phyloP scores from a whole-genome alignment of 1,140 invertebrate genomes.

The Heliconius nattereri region DNA sequence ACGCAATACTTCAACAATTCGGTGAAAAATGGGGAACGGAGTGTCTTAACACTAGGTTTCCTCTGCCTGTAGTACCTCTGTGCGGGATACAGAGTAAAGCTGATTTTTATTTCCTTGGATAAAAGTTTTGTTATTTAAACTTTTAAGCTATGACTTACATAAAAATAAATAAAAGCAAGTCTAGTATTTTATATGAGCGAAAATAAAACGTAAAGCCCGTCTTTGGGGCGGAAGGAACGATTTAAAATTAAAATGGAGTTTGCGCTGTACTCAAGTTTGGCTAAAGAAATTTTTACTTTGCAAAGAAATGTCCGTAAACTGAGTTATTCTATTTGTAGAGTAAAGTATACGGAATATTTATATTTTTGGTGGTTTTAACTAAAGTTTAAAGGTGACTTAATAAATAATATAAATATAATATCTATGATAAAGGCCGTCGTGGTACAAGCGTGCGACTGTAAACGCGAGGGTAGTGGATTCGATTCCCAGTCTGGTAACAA shows the following conservation, averaged over 20 bases:
- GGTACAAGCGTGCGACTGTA: background rate
- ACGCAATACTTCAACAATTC: too few species aligned
- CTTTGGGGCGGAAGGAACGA: slow-evolving; percentile 33
- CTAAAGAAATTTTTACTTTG: slow-evolving; percentile 34
- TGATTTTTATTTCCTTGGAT: background rate
- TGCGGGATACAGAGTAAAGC: too few species aligned
- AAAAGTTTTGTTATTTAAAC: slow-evolving; percentile 5
- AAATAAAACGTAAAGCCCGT: slow-evolving; percentile 34
- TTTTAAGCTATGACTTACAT: background rate
- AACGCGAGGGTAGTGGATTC: background rate
- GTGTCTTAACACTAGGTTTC: too few species aligned
- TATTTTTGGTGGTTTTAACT: background rate
- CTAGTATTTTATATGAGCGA: slow-evolving; percentile 11
- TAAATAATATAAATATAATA: too few species aligned
- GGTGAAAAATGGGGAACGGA: too few species aligned
- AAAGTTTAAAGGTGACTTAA: background rate
- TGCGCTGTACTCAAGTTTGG: slow-evolving; percentile 29
- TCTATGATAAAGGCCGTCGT: too few species aligned
- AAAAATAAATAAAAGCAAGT: background rate
- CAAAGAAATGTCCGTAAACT: slow-evolving; percentile 29
- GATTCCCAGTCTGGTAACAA: too few species aligned
- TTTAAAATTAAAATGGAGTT: slow-evolving; percentile 47
- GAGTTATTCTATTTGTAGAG: slow-evolving; percentile 31
- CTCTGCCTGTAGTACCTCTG: too few species aligned
- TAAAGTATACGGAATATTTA: slow-evolving; percentile 26